Base-by-base conservation (phyloP, 1,140 invertebrate species). In the Aphis gossypii region DNA sequence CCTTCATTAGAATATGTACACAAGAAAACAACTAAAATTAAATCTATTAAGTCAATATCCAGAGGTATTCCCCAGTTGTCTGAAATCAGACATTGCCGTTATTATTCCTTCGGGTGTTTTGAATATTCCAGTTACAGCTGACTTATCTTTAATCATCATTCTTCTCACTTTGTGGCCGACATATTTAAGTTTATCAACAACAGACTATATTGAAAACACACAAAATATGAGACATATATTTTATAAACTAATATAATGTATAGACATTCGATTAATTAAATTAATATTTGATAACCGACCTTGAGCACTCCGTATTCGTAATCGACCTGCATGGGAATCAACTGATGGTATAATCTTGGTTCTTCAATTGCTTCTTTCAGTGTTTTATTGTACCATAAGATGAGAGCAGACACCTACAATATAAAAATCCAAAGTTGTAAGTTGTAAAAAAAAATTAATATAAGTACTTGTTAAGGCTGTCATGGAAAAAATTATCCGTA, bases 331-430 rank as follows among this genome's bases (percentile, higher is more conserved):
- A 99, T 98, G 0, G 99, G 99, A 94, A 97, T 96, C 6, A 99
- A 96, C 95, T 99, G 99, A 96, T 99, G 98, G 95, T 99, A 99
- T 92, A 99, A 96, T 94, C 99, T 96, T 1, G 97, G 96, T 1
- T 96, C 96, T 95, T 99, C 98, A 6, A 99, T 96, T 0, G 99
- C 98, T 95, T 98, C 95, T 95, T 99, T 99, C 8, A 99, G 96
- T 88, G 97, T 96, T 91, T 98, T 96, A 1, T 96, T 96, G 95
- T 99, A 97, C 98, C 98, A 99, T 0, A 99, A 95, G 92, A 97
- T 96, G 56, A 98, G 96, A 48, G 98, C 96, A n/a, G 97, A 96
- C 6, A 98, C 97, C 97, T 98, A 94, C 90, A 95, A 96, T 23
- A 41, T 9, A 48, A 30, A 20, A 68, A 41, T 46, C 30, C 60